A percentile compares a stretch with the other conserved stretches of the same genome.
Evolutionary conservation across 2,888 invertebrate genomes (phyloP).

Genomic region (Epinotia bilunana): DNA sequence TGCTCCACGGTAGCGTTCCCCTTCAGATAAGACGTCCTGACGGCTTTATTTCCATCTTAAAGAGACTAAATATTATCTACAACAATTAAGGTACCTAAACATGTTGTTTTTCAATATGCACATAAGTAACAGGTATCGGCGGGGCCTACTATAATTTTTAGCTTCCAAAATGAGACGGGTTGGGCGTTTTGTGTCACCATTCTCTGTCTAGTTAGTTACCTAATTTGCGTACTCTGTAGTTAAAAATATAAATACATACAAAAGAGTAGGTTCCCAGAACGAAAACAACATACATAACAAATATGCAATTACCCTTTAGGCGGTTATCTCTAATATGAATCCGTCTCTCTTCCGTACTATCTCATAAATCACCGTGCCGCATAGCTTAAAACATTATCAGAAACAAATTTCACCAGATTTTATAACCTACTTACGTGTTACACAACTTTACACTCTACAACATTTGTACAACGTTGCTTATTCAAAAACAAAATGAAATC

Average conservation of each 20-base stretch:
- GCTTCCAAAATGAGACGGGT: background rate
- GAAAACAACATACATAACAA: constrained; percentile 32
- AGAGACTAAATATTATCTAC: no score
- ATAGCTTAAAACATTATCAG: constrained; percentile 39
- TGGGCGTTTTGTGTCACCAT: background rate
- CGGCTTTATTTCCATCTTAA: background rate
- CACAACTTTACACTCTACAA: background rate
- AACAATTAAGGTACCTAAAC: no score
- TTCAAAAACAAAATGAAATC: background rate
- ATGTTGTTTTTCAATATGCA: no score
- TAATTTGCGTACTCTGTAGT: background rate
- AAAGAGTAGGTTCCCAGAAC: background rate
- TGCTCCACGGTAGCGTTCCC: background rate
- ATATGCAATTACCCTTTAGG: constrained; percentile 38
- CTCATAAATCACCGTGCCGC: constrained; percentile 40
- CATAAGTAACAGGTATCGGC: no score
- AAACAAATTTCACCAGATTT: background rate
- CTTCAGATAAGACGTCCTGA: background rate
- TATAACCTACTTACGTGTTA: background rate
- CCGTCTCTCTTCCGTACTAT: constrained; percentile 39
- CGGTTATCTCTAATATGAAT: constrained; percentile 42
- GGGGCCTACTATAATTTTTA: no score
- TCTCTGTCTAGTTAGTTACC: background rate
- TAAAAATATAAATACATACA: background rate
- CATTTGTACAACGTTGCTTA: background rate